Evolutionary conservation across 1,140 invertebrate genomes (phyloP).

Genomic region (Muscidifurax raptorellus): DNA sequence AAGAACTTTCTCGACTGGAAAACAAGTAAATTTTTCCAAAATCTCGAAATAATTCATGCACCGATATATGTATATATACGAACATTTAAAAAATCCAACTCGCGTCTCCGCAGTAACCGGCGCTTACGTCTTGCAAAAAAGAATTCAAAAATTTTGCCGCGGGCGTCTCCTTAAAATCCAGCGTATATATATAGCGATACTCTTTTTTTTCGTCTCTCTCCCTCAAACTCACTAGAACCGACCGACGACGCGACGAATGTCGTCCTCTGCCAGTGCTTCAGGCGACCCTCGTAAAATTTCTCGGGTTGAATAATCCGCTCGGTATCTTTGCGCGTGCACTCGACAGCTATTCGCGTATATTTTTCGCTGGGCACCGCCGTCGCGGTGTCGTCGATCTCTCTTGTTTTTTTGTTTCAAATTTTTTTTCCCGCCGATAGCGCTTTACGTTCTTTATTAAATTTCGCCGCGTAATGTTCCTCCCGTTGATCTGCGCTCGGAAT

Average conservation of each 20-base stretch:
- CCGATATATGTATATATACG: too few species aligned
- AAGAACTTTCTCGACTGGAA: too few species aligned
- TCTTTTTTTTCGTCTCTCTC: not conserved
- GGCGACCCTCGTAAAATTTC: conserved; percentile 37
- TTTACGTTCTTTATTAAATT: conserved; percentile 35
- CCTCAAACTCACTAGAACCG: not conserved
- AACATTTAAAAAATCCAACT: too few species aligned
- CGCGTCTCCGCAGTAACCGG: not conserved
- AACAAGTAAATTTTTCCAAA: too few species aligned
- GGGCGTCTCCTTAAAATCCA: not conserved
- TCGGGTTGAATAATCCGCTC: conserved; percentile 43
- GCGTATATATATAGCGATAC: too few species aligned
- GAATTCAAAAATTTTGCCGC: not conserved
- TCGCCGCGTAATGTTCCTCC: not conserved
- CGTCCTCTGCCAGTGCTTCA: not conserved
- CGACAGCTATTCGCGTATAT: conserved; percentile 13
- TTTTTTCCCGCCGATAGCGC: not conserved
- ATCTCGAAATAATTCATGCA: too few species aligned
- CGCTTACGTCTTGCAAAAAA: not conserved
- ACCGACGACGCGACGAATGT: conserved; percentile 11
- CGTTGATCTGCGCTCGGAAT: not conserved
- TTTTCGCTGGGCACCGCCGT: not conserved
- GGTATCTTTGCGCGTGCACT: conserved; percentile 40
- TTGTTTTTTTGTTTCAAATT: conserved; percentile 1
- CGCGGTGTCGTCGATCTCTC: not conserved